phyloP scores from a whole-genome alignment of 2,113 vertebrate species.

The Cyprinus carpio region DNA sequence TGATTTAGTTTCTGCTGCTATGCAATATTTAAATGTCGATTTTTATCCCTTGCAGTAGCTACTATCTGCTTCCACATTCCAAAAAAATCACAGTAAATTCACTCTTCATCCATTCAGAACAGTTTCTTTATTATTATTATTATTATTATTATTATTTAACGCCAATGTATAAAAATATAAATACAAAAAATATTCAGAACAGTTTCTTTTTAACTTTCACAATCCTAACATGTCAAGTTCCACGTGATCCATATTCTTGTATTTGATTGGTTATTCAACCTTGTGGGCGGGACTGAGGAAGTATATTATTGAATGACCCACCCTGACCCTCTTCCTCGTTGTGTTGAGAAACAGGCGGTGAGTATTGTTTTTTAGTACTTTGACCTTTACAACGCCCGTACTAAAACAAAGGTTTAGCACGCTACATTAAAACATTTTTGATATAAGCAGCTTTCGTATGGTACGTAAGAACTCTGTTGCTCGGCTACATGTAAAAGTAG shows the following conservation, averaged over 20 bases:
- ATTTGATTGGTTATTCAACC: constrained; percentile 1
- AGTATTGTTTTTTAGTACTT: neutral
- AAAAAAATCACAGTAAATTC: too few relatives aligned
- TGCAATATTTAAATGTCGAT: too few relatives aligned
- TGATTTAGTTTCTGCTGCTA: too few relatives aligned
- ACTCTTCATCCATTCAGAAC: too few relatives aligned
- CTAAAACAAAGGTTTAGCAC: too few relatives aligned
- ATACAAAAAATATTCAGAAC: neutral
- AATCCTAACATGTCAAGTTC: neutral
- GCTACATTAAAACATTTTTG: neutral
- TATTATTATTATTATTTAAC: too few relatives aligned
- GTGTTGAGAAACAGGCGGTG: neutral
- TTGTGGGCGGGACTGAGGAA: constrained; percentile 1
- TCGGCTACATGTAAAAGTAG: neutral
- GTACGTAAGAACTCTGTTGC: neutral
- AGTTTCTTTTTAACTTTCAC: neutral
- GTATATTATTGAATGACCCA: constrained; percentile 1
- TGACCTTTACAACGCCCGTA: neutral
- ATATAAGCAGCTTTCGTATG: neutral
- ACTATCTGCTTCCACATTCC: too few relatives aligned
- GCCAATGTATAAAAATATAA: too few relatives aligned
- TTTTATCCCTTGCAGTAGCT: too few relatives aligned
- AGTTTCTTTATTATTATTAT: too few relatives aligned
- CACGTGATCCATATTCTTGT: neutral
- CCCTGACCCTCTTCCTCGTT: neutral